These are phyloP conservation scores for Rhagoletis pomonella DNA, from an alignment of 1,140 invertebrate genomes.

Conservation along the genomic window DNA sequence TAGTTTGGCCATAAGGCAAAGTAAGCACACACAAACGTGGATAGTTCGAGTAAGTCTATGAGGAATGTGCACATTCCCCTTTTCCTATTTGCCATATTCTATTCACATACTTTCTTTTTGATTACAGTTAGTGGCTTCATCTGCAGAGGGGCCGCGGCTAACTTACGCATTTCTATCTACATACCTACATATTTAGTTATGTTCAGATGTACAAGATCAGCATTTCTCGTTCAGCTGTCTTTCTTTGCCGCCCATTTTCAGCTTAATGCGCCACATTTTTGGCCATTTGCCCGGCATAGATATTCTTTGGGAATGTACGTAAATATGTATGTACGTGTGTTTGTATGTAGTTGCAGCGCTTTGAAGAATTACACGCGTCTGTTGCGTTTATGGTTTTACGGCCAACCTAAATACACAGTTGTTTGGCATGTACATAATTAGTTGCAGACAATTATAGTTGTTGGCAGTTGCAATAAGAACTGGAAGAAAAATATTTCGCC, in stretches of 20 bases:
- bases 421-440: slow-evolving; percentile 14
- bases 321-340: too few species aligned
- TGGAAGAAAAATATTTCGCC: slow-evolving; percentile 33
- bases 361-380: slow-evolving; percentile 41
- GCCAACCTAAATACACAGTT: slow-evolving; percentile 49
- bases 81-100: slow-evolving; percentile 3
- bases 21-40: background rate
- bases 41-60: background rate
- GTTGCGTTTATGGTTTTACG: slow-evolving; percentile 43
- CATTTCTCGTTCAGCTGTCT: slow-evolving; percentile 28
- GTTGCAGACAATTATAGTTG: slow-evolving; percentile 27
- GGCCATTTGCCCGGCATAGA: background rate
- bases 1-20: slow-evolving; percentile 20
- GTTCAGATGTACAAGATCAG: background rate
- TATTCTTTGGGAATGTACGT: too few species aligned
- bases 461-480: slow-evolving; percentile 20
- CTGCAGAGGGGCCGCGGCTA: background rate
- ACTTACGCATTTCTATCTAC: too few species aligned
- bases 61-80: background rate
- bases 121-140: background rate
- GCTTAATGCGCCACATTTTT: slow-evolving; percentile 14
- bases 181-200: background rate
- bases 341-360: background rate
- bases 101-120: slow-evolving; percentile 8
- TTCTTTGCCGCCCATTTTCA: slow-evolving; percentile 20